phyloP scores from a whole-genome alignment of 2,797 vertebrate genomes.

The Menidia menidia region DNA sequence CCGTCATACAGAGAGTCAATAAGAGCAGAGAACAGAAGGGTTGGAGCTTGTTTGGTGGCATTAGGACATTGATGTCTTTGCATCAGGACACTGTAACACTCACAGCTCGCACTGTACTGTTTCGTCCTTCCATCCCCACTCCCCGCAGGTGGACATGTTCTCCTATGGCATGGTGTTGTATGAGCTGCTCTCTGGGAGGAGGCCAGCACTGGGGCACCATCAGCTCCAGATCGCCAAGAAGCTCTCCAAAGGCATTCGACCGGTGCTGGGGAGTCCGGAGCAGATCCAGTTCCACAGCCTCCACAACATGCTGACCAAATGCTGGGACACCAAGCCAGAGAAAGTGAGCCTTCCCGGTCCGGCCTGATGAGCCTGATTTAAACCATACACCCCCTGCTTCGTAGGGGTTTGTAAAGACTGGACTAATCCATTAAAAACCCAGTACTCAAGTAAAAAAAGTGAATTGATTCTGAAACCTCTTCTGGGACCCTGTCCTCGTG shows the following conservation, averaged over 20 bases:
- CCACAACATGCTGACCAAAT: conserved; percentile 90
- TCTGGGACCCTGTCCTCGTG: no score
- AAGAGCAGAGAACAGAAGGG: no score
- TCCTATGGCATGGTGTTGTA: conserved; percentile 98
- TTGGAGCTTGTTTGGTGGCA: no score
- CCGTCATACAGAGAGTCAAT: no score
- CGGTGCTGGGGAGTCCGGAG: conserved; percentile 86
- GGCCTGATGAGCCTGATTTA: no score
- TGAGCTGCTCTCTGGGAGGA: conserved; percentile 90
- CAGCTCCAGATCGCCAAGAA: conserved; percentile 96
- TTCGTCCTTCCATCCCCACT: not conserved
- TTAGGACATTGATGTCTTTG: no score
- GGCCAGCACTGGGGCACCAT: conserved; percentile 91
- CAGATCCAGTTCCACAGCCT: conserved; percentile 92
- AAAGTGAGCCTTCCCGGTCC: conserved; percentile 81
- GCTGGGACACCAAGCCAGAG: conserved; percentile 98
- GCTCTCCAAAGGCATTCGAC: conserved; percentile 93
- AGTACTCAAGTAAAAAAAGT: no score
- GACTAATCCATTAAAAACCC: no score
- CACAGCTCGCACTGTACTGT: not conserved
- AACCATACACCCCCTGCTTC: no score
- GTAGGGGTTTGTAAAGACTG: no score
- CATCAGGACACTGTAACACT: no score
- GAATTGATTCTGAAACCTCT: no score
- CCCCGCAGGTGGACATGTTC: conserved; percentile 94